A percentile compares a stretch with the other conserved stretches of the same genome.
phyloP scores from a whole-genome alignment of 2,797 vertebrate genomes.

The Cynodonichthys magdalenae region DNA sequence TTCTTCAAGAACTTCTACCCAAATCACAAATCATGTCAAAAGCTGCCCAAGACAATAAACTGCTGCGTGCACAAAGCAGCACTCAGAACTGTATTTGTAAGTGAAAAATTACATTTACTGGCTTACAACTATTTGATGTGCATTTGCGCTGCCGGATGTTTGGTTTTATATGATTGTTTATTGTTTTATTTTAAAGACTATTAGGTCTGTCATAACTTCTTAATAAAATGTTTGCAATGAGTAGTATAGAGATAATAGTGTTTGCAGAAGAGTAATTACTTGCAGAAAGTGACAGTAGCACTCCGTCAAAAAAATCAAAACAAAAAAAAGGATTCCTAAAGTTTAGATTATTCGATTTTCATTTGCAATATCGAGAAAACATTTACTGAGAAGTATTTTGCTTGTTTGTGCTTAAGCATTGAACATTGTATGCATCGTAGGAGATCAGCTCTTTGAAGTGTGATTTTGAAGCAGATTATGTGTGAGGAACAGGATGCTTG shows the following conservation, averaged over 20 bases:
- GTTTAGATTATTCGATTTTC: neutral
- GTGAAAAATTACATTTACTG: no score
- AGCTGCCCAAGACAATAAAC: no score
- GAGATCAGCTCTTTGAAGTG: slow-evolving; percentile 57
- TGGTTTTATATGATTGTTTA: no score
- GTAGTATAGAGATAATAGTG: slow-evolving; percentile 5
- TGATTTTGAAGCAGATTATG: slow-evolving; percentile 69
- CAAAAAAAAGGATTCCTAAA: neutral
- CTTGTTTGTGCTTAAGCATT: slow-evolving; percentile 26
- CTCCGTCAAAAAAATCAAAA: slow-evolving; percentile 8
- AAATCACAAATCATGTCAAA: no score
- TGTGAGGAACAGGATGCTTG: slow-evolving; percentile 73
- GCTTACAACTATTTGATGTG: no score
- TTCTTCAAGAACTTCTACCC: slow-evolving; percentile 18
- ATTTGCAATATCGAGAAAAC: neutral
- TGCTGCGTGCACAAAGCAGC: no score
- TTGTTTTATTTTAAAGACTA: no score
- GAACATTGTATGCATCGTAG: slow-evolving; percentile 41
- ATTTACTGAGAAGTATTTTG: slow-evolving; percentile 8
- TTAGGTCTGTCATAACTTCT: slow-evolving; percentile 3
- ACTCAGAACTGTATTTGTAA: no score
- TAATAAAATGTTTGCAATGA: slow-evolving; percentile 21
- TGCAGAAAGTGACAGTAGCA: slow-evolving; percentile 1
- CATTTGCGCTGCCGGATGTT: no score
- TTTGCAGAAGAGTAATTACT: slow-evolving; percentile 9